Evolutionary conservation across 2,888 invertebrate species (phyloP), one percentile per base, ranked within the genome.

Genomic region (Calameuta pallipes): DNA sequence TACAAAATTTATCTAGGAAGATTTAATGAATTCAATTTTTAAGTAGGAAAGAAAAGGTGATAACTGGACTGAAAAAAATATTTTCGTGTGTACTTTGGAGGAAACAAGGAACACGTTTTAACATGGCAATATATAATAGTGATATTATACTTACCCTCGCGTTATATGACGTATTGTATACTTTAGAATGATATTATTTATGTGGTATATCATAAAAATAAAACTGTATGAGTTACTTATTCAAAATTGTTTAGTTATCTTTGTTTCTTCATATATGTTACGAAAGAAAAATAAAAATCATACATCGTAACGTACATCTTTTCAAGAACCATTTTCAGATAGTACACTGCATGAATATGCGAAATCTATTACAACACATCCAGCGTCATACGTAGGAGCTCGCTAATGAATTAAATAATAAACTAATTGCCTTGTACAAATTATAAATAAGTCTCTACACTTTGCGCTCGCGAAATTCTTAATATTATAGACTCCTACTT

Each of bases 261-360:
- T 80, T 82, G 73, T 78, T 79, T 82, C 84, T 80, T 85, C 80
- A 86, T 80, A 85, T 81, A 78, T 73, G 80, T 80, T 81, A 80
- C 79, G 82, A 85, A 74, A 78, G 82, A 85, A 85, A 78, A 78
- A 80, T 81, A 79, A 78, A 78, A 82, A 85, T 83, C 75, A 85
- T 85, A 86, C 86, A 85, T 83, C 82, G 81, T 81, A 85, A 85
- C 86, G 82, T 80, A 85, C 85, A 85, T 83, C 35, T 83, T 86
- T 85, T 86, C 79, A 85, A 85, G 86, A 86, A 85, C 80, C 80
- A 80, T 83, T 69, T 86, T 86, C 86, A 84, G 86, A 84, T 86
- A 85, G 82, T 85, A 86, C 82, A 85, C 85, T 79, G 68, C 82
- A 33, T 35, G 75, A 77, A 77, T 34, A 77, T 76, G 74, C 35